phyloP scores from a whole-genome alignment of 2,113 vertebrate species.

The Trichechus manatus region DNA sequence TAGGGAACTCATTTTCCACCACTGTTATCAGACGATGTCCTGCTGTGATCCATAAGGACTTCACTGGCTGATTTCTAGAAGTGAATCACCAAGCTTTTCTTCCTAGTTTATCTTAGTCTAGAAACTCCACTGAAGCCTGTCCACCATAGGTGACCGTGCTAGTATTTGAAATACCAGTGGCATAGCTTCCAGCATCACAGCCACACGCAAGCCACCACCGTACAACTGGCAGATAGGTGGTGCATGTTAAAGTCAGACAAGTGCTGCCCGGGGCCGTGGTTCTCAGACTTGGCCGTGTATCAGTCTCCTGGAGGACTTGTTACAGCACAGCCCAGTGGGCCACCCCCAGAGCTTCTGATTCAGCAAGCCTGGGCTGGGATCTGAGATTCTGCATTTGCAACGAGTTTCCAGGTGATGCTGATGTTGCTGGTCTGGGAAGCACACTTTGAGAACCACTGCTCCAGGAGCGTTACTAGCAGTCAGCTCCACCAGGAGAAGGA shows the following conservation, averaged over 20 bases:
- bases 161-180: not conserved
- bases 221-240: not conserved
- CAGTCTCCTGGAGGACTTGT: not conserved
- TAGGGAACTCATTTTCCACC: not conserved
- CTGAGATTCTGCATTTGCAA: not conserved
- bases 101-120: not conserved
- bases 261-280: not conserved
- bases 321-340: fast-evolving
- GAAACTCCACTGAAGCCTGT: not conserved
- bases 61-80: not conserved
- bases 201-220: not conserved
- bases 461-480: fast-evolving
- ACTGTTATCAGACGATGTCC: not conserved
- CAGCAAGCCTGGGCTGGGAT: not conserved
- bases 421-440: fast-evolving
- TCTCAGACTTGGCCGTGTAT: not conserved
- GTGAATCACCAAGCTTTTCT: not conserved
- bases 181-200: not conserved
- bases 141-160: not conserved
- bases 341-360: not conserved
- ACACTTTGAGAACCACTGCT: not conserved
- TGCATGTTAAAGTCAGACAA: not conserved
- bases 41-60: not conserved
- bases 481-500: not conserved
- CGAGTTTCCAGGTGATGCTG: not conserved